Evolutionary conservation across 2,113 vertebrate species (phyloP), one percentile per base, ranked within the genome.

Genomic region (Martes martes): DNA sequence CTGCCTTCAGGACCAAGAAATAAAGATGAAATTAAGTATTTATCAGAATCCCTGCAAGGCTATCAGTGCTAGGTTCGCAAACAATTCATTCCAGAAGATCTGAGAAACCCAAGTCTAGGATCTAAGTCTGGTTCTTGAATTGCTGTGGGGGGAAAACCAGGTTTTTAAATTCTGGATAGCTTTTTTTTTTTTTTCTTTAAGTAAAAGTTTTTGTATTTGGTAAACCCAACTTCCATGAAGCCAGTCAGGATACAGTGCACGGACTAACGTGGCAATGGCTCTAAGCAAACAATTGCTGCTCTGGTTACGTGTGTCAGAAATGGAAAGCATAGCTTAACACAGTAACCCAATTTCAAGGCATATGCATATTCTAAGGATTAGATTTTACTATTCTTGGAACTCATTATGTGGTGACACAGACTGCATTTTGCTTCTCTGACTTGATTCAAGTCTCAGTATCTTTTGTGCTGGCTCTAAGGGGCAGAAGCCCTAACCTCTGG

Each of bases 351-450:
- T 8, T 47, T 18, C 1, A 94, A 85, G 8, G 2, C 18, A 61
- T 2, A 2, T 8, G 26, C 45, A 83, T 74, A 86, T 80, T 89
- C 80, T 94, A 94, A 93, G 96, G 97, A 97, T 89, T 98, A 98
- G 96, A 97, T 96, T 98, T 97, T 98, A 98, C 98, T 76, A 50
- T 63, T 96, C 86, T 89, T 61, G 19, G 63, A 83, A 92, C 59
- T 88, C 96, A 78, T 42, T 87, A 7, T 45, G 57, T 52, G 65
- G 52, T 74, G 67, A 59, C 23, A 69, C 47, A n/a, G 11, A 76
- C 84, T 90, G 33, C 26, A 31, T n/a, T 95, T 50, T 93, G 81
- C 33, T 96, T 36, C 86, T 92, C 50, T 86, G 67, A 89, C 45
- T 80, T 90, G 23, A 63, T 78, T 89, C 65, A 65, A 67, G 83